A percentile compares a stretch with the other conserved stretches of the same genome.
Evolutionary conservation across 2,113 vertebrate genomes (phyloP).

Genomic region (Enhydra lutris): DNA sequence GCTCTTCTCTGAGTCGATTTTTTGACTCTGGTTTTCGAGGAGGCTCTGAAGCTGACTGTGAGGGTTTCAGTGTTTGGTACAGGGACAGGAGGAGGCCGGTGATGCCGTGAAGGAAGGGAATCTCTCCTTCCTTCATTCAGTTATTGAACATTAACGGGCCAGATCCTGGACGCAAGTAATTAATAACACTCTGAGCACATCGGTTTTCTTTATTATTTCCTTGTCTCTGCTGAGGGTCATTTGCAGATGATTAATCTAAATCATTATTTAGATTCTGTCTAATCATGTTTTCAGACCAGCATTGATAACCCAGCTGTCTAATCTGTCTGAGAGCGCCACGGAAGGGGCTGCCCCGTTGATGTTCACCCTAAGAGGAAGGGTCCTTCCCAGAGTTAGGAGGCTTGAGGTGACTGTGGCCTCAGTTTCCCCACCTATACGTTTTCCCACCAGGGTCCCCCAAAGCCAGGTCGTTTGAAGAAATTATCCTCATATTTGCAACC

Average conservation of each 20-base stretch:
- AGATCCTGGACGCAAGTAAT: not conserved
- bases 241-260: constrained; percentile 45
- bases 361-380: not conserved
- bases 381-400: not conserved
- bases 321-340: not conserved
- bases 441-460: not conserved
- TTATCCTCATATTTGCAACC: not conserved
- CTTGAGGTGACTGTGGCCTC: not conserved
- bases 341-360: not conserved
- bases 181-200: not conserved
- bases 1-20: not conserved
- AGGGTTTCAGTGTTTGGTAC: not conserved
- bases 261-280: constrained; percentile 51
- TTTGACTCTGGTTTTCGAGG: not conserved
- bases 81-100: not conserved
- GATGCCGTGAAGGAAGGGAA: rapidly evolving
- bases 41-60: not conserved
- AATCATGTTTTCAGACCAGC: constrained; percentile 7
- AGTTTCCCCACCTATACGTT: not conserved
- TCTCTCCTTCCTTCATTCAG: not conserved
- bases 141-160: not conserved
- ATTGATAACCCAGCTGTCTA: not conserved
- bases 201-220: constrained; percentile 34
- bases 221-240: constrained; percentile 40
- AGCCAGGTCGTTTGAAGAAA: not conserved